These are phyloP conservation scores for Hesperia comma DNA, from an alignment of 2,888 invertebrate genomes.

Conservation along the genomic window DNA sequence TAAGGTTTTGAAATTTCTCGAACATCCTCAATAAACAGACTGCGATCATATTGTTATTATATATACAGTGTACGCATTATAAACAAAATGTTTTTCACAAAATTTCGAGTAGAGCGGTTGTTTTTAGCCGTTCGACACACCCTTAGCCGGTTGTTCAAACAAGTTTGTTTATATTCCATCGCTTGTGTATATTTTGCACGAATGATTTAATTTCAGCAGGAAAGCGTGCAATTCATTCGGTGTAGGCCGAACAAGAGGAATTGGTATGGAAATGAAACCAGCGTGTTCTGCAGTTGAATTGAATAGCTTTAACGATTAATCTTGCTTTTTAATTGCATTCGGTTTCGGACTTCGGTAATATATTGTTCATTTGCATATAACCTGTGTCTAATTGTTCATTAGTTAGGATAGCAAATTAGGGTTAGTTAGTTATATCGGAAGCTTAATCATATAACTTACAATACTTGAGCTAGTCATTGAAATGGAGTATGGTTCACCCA, in stretches of 20 bases:
- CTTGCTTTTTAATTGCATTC: constrained; percentile 33
- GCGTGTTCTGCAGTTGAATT: constrained; percentile 30
- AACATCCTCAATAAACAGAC: no score
- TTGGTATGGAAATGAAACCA: constrained; percentile 33
- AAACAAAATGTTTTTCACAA: neutral
- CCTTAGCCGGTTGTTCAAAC: constrained; percentile 1
- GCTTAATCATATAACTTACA: no score
- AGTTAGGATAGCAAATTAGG: no score
- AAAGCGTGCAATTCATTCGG: constrained; percentile 29
- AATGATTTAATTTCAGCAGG: constrained; percentile 32
- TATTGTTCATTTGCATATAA: neutral
- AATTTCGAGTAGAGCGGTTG: neutral
- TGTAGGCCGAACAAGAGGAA: constrained; percentile 34
- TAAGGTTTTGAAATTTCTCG: no score
- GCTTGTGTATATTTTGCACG: constrained; percentile 26
- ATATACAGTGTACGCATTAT: no score
- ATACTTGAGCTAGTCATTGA: no score
- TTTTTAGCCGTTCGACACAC: neutral
- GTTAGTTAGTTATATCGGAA: no score
- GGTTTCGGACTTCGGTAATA: constrained; percentile 15
- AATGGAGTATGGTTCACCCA: no score
- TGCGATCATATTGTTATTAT: no score
- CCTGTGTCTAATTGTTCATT: no score
- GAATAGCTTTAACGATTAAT: constrained; percentile 37
- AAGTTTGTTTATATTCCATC: constrained; percentile 15